Base-by-base conservation (phyloP, 2,888 invertebrate genomes). In the Electrophaes corylata region DNA sequence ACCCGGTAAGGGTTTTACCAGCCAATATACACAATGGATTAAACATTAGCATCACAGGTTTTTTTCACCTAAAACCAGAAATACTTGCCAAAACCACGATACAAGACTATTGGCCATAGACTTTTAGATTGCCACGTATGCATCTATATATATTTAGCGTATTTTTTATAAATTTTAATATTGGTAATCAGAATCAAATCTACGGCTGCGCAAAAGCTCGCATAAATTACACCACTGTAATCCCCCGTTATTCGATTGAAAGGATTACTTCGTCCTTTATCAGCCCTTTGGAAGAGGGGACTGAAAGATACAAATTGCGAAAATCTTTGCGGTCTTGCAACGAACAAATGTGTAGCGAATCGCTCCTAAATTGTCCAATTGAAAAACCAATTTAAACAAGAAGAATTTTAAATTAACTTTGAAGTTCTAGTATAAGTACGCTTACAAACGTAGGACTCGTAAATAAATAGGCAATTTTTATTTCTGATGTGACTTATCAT, bases 181-280 rank as follows among this genome's bases (percentile, higher is more conserved):
- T 57, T 58, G 48, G 57, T 49, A n/a, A 51, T 43, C 41, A 23
- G 19, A 48, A 50, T 47, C 44, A 44, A 64, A 65, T 59, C 60
- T 47, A 52, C 58, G 64, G 67, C 72, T 71, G 75, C 64, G 60
- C 66, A 62, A 70, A 72, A 70, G 58, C 78, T 75, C 78, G 74
- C 74, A 81, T 79, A 77, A 81, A 83, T 79, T 76, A 73, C 70
- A 70, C 68, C 70, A 69, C 63, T 65, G 75, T 79, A 78, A 84
- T 81, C 82, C 80, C 65, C 76, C 76, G 76, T 78, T 78, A 86
- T 82, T 78, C 78, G 83, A 83, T 83, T 81, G 81, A 85, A 84
- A 80, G 84, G 85, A 87, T 86, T 86, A 86, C 78, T 75, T 69
- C 77, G 78, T 81, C 78, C 81, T 84, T 83, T 83, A 81, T 78